These are phyloP conservation scores for Pelodytes ibericus DNA, from an alignment of 2,797 vertebrate genomes.

Conservation along the genomic window DNA sequence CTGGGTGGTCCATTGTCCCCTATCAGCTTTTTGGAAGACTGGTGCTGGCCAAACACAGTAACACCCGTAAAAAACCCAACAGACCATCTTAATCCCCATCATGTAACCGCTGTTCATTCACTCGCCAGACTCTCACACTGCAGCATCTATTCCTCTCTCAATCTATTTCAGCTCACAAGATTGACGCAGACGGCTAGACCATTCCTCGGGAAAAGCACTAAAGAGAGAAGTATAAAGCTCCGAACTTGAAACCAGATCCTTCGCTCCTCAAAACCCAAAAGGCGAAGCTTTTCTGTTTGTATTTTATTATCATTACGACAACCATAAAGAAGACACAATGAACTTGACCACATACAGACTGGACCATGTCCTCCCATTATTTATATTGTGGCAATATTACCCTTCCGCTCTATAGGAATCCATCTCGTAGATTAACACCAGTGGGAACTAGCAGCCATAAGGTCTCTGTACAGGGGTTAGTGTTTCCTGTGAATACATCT, in stretches of 20 bases:
- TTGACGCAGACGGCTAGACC: conserved; percentile 90
- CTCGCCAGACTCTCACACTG: too few species aligned
- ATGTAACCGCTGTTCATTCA: too few species aligned
- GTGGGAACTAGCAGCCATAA: neutral
- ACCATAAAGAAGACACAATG: conserved; percentile 47
- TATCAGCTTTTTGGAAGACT: too few species aligned
- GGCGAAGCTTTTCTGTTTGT: conserved; percentile 59
- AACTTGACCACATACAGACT: conserved; percentile 57
- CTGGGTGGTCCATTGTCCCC: too few species aligned
- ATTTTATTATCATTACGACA: conserved; percentile 58
- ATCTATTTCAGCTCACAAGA: conserved; percentile 87
- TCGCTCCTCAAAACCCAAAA: conserved; percentile 53
- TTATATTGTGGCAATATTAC: conserved; percentile 55
- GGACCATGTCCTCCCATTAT: conserved; percentile 27
- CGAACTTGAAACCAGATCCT: conserved; percentile 53
- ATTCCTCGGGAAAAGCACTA: conserved; percentile 6
- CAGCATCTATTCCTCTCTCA: conserved; percentile 33
- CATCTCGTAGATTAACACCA: too few species aligned
- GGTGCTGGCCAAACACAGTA: too few species aligned
- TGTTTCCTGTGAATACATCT: too few species aligned
- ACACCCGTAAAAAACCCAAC: too few species aligned
- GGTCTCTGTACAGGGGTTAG: neutral
- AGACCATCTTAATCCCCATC: too few species aligned
- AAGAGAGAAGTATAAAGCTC: conserved; percentile 60
- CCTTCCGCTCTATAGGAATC: conserved; percentile 51